Evolutionary conservation across 2,113 vertebrate species (phyloP).

Genomic region (Cebidichthys violaceus): DNA sequence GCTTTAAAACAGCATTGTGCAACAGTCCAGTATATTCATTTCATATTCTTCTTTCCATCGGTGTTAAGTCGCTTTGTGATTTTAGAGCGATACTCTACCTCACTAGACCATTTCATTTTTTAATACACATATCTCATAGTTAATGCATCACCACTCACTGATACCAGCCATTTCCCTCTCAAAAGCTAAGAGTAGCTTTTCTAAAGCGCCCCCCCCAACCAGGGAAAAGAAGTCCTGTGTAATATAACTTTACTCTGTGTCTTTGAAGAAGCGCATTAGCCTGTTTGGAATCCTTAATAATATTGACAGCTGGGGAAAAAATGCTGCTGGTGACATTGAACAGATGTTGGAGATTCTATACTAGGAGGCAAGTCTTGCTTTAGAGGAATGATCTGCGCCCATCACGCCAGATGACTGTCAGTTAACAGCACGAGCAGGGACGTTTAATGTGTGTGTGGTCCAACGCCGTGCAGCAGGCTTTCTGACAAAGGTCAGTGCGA

Average conservation of each 20-base stretch:
- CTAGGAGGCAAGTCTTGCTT: not conserved
- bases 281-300: slow-evolving; percentile 6
- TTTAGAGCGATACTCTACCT: slow-evolving; percentile 6
- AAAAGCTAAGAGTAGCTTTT: slow-evolving; percentile 7
- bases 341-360: not conserved
- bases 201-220: not conserved
- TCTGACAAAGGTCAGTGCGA: slow-evolving; percentile 55
- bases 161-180: not conserved
- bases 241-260: not conserved
- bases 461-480: slow-evolving; percentile 31
- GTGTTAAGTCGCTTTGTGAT: not conserved
- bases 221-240: not conserved
- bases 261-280: not conserved
- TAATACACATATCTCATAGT: slow-evolving; percentile 11
- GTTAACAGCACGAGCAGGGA: slow-evolving; percentile 14
- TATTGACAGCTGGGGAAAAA: not conserved
- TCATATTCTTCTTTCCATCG: not conserved
- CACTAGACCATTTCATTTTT: slow-evolving; percentile 2
- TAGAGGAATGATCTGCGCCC: slow-evolving; percentile 9
- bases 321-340: slow-evolving; percentile 10
- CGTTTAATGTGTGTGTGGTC: slow-evolving; percentile 31
- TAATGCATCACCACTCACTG: slow-evolving; percentile 5
- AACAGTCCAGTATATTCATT: not conserved
- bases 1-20: not conserved
- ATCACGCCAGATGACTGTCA: slow-evolving; percentile 36